These are phyloP conservation scores for Noctua fimbriata DNA, from an alignment of 2,888 invertebrate genomes.

Conservation along the genomic window DNA sequence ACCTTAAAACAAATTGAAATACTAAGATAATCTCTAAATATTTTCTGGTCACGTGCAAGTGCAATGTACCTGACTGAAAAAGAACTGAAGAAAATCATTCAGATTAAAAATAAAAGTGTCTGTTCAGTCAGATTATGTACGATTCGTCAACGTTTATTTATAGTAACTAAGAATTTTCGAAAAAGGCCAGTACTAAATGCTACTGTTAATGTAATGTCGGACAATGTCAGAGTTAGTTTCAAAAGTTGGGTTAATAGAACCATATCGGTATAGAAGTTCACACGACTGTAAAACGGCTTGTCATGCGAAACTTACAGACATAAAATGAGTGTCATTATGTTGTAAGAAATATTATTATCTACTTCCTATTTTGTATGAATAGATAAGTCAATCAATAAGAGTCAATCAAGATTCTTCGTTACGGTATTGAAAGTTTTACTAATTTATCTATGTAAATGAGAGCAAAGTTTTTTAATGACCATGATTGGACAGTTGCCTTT, in stretches of 20 bases:
- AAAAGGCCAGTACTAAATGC: not conserved
- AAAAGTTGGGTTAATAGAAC: not conserved
- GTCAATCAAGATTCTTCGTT: not conserved
- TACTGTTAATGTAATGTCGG: not conserved
- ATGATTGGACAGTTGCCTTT: not conserved
- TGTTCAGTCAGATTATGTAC: not conserved
- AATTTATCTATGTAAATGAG: too few species aligned
- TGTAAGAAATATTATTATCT: not conserved
- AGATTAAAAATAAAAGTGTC: not conserved
- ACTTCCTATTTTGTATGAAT: not conserved
- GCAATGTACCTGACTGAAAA: slow-evolving; percentile 14
- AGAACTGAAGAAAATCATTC: slow-evolving; percentile 6
- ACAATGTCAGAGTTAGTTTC: not conserved
- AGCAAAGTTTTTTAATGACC: not conserved
- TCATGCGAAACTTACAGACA: not conserved
- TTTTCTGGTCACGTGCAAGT: slow-evolving; percentile 36
- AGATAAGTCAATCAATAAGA: too few species aligned
- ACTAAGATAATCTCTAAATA: not conserved
- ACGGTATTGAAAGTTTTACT: not conserved
- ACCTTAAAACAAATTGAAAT: slow-evolving; percentile 30
- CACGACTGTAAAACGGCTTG: not conserved
- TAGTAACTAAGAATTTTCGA: not conserved
- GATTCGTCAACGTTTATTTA: slow-evolving; percentile 30
- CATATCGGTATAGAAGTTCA: not conserved
- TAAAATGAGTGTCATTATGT: not conserved